Percentiles rank a stretch among this genome's conserved stretches.
phyloP scores from a whole-genome alignment of 1,140 invertebrate genomes.

The Ruditapes philippinarum region DNA sequence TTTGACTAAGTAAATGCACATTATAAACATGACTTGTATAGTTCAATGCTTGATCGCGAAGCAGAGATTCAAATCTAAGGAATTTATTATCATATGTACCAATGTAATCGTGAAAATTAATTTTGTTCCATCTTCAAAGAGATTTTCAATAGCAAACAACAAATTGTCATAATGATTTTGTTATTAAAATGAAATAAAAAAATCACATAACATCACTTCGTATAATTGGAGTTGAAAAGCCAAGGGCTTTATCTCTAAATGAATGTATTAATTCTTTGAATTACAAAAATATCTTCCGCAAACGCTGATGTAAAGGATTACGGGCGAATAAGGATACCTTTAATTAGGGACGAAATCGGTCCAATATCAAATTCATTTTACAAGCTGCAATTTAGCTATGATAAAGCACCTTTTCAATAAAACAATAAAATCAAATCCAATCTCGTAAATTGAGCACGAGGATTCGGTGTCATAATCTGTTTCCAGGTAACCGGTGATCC shows the following conservation, averaged over 20 bases:
- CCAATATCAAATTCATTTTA: constrained; percentile 48
- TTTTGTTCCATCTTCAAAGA: not conserved
- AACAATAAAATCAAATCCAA: constrained; percentile 64
- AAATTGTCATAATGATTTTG: too few relatives aligned
- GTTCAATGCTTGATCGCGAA: too few relatives aligned
- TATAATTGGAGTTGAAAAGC: not conserved
- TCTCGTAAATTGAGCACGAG: constrained; percentile 56
- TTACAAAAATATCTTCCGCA: not conserved
- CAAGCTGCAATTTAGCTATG: constrained; percentile 48
- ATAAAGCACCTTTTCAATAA: constrained; percentile 67
- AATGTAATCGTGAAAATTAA: too few relatives aligned
- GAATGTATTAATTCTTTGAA: constrained; percentile 20
- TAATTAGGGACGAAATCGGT: constrained; percentile 59
- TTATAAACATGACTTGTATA: too few relatives aligned
- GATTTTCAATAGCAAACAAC: not conserved
- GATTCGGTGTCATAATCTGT: constrained; percentile 64
- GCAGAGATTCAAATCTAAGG: too few relatives aligned
- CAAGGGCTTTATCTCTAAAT: not conserved
- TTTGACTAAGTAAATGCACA: too few relatives aligned
- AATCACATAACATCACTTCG: not conserved
- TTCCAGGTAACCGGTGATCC: constrained; percentile 63
- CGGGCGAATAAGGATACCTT: not conserved
- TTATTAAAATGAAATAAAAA: not conserved
- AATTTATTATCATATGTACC: too few relatives aligned
- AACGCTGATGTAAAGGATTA: not conserved